Evolutionary conservation across 2,113 vertebrate species (phyloP).

Genomic region (Butorides virescens): DNA sequence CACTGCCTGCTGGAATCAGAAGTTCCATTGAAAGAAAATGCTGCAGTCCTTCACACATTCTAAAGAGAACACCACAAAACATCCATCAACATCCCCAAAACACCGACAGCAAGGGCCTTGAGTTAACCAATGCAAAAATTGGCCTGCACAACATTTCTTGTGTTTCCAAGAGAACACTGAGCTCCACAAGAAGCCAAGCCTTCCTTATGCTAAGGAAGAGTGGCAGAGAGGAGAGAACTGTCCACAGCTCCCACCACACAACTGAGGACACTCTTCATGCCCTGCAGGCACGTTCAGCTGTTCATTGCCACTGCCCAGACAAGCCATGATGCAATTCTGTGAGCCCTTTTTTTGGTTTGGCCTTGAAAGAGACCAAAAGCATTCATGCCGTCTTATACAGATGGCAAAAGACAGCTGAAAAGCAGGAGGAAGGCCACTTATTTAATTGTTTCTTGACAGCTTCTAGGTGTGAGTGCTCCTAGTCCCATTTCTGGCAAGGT

Average conservation of each 20-base stretch:
- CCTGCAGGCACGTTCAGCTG: accelerated
- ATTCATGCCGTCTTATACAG: not conserved
- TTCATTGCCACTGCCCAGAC: not conserved
- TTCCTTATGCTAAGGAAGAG: not conserved
- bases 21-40: not conserved
- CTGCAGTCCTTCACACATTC: not conserved
- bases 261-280: not conserved
- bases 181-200: not conserved
- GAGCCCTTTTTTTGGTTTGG: not conserved
- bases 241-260: not conserved
- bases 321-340: not conserved
- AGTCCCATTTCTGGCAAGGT: not conserved
- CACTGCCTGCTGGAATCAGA: not conserved
- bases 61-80: not conserved
- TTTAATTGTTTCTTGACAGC: not conserved
- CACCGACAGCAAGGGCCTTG: not conserved
- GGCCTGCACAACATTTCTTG: not conserved
- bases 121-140: not conserved
- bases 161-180: not conserved
- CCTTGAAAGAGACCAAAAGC: not conserved
- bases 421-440: not conserved
- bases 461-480: not conserved
- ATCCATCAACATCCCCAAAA: not conserved
- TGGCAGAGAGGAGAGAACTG: accelerated
- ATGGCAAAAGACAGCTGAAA: not conserved